phyloP scores from a whole-genome alignment of 1,140 invertebrate genomes.

The Apis dorsata region DNA sequence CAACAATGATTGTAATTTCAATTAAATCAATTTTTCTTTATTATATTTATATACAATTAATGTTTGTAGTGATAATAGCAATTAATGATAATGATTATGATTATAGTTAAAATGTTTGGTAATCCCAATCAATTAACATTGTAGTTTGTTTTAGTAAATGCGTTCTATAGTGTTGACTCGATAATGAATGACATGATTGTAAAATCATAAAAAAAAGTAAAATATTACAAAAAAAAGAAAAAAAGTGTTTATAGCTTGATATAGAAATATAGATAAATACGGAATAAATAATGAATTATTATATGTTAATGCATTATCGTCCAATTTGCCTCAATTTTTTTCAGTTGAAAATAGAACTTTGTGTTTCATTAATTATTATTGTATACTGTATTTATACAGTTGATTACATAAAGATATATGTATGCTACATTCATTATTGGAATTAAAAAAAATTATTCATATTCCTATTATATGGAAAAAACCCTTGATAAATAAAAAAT shows the following conservation, averaged over 20 bases:
- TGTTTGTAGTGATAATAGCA: neutral
- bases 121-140: conserved; percentile 73
- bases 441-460: conserved; percentile 32
- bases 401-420: conserved; percentile 59
- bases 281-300: conserved; percentile 59
- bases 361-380: conserved; percentile 58
- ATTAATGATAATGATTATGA: neutral
- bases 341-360: conserved; percentile 54
- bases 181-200: conserved; percentile 66
- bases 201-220: conserved; percentile 57
- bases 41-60: conserved; percentile 46
- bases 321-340: conserved; percentile 47
- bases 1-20: conserved; percentile 15
- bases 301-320: conserved; percentile 56
- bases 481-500: conserved; percentile 73
- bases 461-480: neutral
- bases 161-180: conserved; percentile 73
- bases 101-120: conserved; percentile 19
- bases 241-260: conserved; percentile 66
- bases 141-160: conserved; percentile 72
- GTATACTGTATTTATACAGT: conserved; percentile 54
- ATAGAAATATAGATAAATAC: conserved; percentile 63
- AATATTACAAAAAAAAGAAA: conserved; percentile 58
- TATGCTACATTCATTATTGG: conserved; percentile 72
- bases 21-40: conserved; percentile 36